phyloP scores from a whole-genome alignment of 2,888 invertebrate species.

The Chymomyza fuscimana region DNA sequence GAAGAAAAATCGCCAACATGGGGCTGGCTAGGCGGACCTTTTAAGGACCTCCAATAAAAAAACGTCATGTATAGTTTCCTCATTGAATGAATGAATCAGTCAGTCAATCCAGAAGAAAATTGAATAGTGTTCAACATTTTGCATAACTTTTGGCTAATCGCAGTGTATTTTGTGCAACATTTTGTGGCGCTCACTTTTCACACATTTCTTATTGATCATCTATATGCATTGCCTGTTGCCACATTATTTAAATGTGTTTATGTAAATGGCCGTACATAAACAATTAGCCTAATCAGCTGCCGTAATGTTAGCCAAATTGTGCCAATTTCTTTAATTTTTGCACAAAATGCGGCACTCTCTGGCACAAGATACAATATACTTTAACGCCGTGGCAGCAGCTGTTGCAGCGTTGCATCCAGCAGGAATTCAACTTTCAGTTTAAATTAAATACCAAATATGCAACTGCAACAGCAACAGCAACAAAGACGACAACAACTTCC shows the following conservation, averaged over 20 bases:
- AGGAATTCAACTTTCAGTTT: conserved; percentile 6
- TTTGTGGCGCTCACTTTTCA: background rate
- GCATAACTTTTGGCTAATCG: background rate
- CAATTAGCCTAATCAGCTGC: conserved; percentile 47
- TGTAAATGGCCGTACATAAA: conserved; percentile 40
- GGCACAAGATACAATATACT: too few species aligned
- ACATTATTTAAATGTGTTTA: conserved; percentile 42
- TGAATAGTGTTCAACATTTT: background rate
- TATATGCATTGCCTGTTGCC: background rate
- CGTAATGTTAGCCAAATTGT: conserved; percentile 63
- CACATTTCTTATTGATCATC: background rate
- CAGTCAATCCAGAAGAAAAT: too few species aligned
- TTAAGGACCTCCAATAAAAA: too few species aligned
- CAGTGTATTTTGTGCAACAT: background rate
- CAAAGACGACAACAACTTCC: conserved; percentile 30
- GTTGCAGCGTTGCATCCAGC: conserved; percentile 33
- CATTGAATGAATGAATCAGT: too few species aligned
- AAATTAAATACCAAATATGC: background rate
- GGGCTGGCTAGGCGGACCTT: too few species aligned
- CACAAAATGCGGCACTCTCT: conserved; percentile 50
- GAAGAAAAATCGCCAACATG: too few species aligned
- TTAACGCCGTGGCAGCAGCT: conserved; percentile 25
- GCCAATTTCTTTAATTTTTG: conserved; percentile 67
- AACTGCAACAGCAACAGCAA: conserved; percentile 27
- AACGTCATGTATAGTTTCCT: too few species aligned